Base-by-base conservation (phyloP, 92 coral and sea anemone species). In the Meandrina meandrites region DNA sequence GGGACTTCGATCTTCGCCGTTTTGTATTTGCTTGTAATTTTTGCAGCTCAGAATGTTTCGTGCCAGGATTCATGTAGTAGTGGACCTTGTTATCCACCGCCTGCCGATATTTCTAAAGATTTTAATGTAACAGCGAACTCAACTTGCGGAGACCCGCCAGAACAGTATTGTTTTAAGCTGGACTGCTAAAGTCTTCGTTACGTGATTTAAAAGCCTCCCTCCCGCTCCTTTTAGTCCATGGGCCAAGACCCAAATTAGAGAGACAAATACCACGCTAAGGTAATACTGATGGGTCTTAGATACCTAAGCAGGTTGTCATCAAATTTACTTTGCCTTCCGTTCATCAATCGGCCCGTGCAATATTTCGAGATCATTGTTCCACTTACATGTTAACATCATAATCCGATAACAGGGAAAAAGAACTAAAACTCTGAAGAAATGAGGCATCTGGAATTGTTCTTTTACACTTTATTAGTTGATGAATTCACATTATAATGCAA, bases 111-210 rank as follows among this genome's bases (percentile, higher is more conserved):
- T 78, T 76, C 93, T 14, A 62, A 80, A 18, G 42, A 75, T 62
- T 90, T 74, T 82, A 88, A 78, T 31, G 92, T 93, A n/a, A 93
- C 92, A 30, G 94, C 94, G 78, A 97, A 92, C 81, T 97, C 99
- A 37, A 97, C 99, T 48, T 97, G 99, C 73, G 99, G 99, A 2
- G 73, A 83, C 50, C 81, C 84, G 30, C 57, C 85, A 5, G 94
- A 90, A 68, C 68, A 30, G 12, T 97, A 91, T 76, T 88, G 98
- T 58, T 27, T 84, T 9, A 87, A 79, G 8, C 79, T 73, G 70
- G 79, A 40, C 3, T 97, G 99, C 75, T 32, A 71, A 79, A 21
- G 85, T 93, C 31, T 97, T 2, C 45, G 45, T 40, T 40, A 40
- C 45, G 45, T 40, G 45, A 40, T 40, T 40, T 40, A 40, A 40